These are phyloP conservation scores for Tigriopus japonicus DNA, from an alignment of 1,140 invertebrate species.

Conservation along the genomic window DNA sequence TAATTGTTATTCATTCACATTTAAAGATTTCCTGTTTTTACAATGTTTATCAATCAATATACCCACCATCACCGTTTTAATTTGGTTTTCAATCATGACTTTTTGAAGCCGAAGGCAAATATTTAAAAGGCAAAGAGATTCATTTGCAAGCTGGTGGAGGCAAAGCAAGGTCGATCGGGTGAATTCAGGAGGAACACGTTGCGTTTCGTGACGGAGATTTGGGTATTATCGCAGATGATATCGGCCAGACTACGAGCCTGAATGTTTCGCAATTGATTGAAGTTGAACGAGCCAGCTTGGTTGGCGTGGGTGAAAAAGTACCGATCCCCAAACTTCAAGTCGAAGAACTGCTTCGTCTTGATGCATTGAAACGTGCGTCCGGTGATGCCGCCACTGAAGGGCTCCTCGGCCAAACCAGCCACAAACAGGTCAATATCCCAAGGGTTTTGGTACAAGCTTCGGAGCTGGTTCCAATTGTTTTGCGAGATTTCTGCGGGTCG, in stretches of 20 bases:
- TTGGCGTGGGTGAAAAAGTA: constrained; percentile 31
- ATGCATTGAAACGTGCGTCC: constrained; percentile 37
- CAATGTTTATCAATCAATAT: too few relatives aligned
- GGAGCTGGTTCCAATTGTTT: not conserved
- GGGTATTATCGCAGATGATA: constrained; percentile 26
- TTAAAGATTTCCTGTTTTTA: too few relatives aligned
- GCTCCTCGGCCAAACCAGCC: constrained; percentile 29
- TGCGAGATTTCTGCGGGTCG: constrained; percentile 42
- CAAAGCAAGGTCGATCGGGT: too few relatives aligned
- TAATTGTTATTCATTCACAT: too few relatives aligned
- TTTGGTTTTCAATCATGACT: too few relatives aligned
- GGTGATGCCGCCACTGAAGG: constrained; percentile 54
- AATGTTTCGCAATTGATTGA: constrained; percentile 28
- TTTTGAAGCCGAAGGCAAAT: too few relatives aligned
- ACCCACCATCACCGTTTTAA: too few relatives aligned
- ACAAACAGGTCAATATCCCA: constrained; percentile 31
- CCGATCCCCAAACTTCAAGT: constrained; percentile 34
- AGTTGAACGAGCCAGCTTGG: not conserved
- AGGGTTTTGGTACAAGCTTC: constrained; percentile 15
- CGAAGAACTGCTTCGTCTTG: constrained; percentile 33
- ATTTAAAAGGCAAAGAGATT: too few relatives aligned
- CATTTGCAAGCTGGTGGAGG: too few relatives aligned
- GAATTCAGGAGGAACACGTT: not conserved
- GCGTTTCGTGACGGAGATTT: constrained; percentile 24
- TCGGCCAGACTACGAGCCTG: constrained; percentile 24